Base-by-base conservation (phyloP, 2,113 vertebrate species). In the Lophura nycthemera region DNA sequence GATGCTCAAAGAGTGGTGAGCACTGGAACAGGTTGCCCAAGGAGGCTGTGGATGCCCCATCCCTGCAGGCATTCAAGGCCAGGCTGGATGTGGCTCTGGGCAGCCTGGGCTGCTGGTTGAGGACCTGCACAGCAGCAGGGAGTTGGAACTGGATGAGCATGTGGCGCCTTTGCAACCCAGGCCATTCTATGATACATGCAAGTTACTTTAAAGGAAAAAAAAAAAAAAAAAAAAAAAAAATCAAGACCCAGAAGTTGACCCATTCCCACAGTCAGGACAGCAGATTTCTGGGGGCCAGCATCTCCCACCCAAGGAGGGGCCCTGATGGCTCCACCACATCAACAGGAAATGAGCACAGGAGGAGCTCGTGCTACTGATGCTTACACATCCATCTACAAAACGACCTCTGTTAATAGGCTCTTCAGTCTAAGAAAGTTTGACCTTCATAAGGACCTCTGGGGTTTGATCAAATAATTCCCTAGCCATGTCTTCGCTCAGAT, bases 321-420 rank as follows among this genome's bases (percentile, higher is more conserved):
- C 69, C 43, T 20, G 47, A 13, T 29, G 2, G 4, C 42, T 78
- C 5, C 0, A 11, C 54, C 61, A n/a, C 2, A 0, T 16, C 47
- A 48, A 30, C 22, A 48, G 52, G 50, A 70, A 70, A 16, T 0
- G 0, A 0, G 2, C 0, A 1, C 56, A 7, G 16, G 40, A 36
- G 38, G 52, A 57, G 40, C 27, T 10, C 18, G 13, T 8, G 30
- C 10, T 22, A 6, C 20, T n/a, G 50, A 42, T 43, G 30, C 86
- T 18, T 29, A 47, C 43, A 38, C 1, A 0, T 45, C 71, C 77
- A 48, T 29, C 86, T n/a, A 48, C 67, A 43, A 17, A 83, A 38
- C 0, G 1, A 65, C 30, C 34, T n/a, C 66, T 78, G 56, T 47
- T 70, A 71, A 83, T 4, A 27, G 57, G 61, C 30, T 79, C 16